phyloP scores from a whole-genome alignment of 2,888 invertebrate genomes.

The Antheraea yamamai region DNA sequence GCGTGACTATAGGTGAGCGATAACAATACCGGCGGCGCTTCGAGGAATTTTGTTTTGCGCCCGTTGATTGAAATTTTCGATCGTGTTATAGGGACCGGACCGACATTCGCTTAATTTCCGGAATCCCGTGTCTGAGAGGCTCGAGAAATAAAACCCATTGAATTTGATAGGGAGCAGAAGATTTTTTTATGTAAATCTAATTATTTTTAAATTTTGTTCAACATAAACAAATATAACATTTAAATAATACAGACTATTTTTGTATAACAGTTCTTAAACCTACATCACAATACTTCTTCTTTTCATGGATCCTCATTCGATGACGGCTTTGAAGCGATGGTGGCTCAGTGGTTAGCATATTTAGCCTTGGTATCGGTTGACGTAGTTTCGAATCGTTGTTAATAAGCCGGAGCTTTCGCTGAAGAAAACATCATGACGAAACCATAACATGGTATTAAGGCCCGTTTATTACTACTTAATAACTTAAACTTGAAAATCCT shows the following conservation, averaged over 20 bases:
- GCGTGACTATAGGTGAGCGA: conserved; percentile 10
- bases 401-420: too few species aligned
- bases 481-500: too few species aligned
- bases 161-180: neutral
- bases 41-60: neutral
- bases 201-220: neutral
- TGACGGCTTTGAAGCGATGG: too few species aligned
- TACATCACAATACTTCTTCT: neutral
- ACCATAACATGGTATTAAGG: too few species aligned
- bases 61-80: conserved; percentile 5
- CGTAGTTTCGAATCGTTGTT: too few species aligned
- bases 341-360: too few species aligned
- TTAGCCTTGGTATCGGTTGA: too few species aligned
- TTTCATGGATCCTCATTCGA: too few species aligned
- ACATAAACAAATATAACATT: neutral
- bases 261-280: neutral
- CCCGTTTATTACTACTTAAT: too few species aligned
- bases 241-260: neutral
- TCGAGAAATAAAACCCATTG: neutral
- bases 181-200: neutral
- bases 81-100: neutral
- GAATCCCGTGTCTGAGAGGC: neutral
- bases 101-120: neutral
- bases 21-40: conserved; percentile 3
- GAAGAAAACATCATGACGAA: too few species aligned